Conservation (phyloP, 2,888 invertebrate species). For the Xylota sylvarum region DNA sequence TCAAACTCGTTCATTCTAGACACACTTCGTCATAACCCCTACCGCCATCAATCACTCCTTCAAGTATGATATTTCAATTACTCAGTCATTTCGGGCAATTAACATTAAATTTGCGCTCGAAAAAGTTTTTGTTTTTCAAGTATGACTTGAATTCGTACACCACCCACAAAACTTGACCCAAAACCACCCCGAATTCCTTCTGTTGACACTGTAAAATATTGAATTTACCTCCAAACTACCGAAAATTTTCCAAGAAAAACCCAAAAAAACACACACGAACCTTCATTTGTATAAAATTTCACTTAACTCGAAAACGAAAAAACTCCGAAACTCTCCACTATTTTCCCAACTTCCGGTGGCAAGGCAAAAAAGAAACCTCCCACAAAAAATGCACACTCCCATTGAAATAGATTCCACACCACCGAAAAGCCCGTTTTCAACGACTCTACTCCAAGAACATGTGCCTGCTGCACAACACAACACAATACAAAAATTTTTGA, state of each 20-base stretch:
- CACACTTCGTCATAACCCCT: background rate
- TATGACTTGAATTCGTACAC: background rate
- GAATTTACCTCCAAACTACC: conserved; percentile 20
- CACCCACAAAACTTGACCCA: conserved; percentile 5
- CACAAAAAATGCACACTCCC: conserved; percentile 43
- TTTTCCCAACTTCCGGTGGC: conserved; percentile 60
- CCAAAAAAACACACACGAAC: conserved; percentile 3
- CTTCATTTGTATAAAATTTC: conserved; percentile 18
- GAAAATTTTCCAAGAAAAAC: conserved; percentile 2
- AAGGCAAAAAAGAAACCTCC: conserved; percentile 14
- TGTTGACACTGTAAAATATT: conserved; percentile 55
- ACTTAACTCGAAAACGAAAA: conserved; percentile 34
- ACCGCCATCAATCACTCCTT: background rate
- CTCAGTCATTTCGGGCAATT: conserved; percentile 10
- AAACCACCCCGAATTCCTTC: conserved; percentile 9
- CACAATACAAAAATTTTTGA: conserved; percentile 14
- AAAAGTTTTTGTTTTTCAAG: background rate
- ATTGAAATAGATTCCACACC: conserved; percentile 21
- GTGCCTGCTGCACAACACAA: conserved; percentile 12
- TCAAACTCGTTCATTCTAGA: no score
- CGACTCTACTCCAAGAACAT: conserved; percentile 15
- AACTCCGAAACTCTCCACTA: conserved; percentile 44
- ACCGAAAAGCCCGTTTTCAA: conserved; percentile 18
- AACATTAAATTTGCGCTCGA: background rate
- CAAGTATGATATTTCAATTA: conserved; percentile 29